Evolutionary conservation across 1,140 invertebrate genomes (phyloP).

Genomic region (Polypedilum pembai): DNA sequence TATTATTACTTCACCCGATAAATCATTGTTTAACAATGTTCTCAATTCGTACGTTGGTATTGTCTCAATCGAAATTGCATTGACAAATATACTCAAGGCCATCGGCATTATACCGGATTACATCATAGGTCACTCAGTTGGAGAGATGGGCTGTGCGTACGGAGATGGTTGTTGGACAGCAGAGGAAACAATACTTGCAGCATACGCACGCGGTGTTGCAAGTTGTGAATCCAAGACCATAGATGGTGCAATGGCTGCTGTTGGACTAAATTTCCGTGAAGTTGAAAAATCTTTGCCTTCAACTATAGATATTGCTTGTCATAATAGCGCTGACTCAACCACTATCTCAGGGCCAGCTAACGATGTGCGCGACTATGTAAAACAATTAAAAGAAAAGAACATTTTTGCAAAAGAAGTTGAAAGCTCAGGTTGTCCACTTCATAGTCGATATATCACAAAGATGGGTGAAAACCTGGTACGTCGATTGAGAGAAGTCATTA

Average conservation of each 20-base stretch:
- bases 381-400: conserved; percentile 58
- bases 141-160: conserved; percentile 80
- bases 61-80: conserved; percentile 79
- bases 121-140: conserved; percentile 80
- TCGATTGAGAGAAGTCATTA: conserved; percentile 62
- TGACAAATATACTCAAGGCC: conserved; percentile 66
- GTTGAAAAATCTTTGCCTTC: conserved; percentile 55
- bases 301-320: conserved; percentile 72
- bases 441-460: conserved; percentile 69
- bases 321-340: conserved; percentile 74
- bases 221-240: conserved; percentile 70
- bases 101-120: conserved; percentile 73
- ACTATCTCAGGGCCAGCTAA: conserved; percentile 78
- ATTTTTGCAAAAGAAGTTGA: conserved; percentile 79
- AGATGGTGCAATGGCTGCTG: conserved; percentile 75
- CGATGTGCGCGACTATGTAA: conserved; percentile 60
- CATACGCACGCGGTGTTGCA: conserved; percentile 78
- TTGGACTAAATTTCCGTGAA: conserved; percentile 57
- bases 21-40: conserved; percentile 69
- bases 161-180: conserved; percentile 76
- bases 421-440: conserved; percentile 75
- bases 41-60: conserved; percentile 86
- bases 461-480: conserved; percentile 62
- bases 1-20: conserved; percentile 67
- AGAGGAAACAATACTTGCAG: conserved; percentile 72